Evolutionary conservation across 2,113 vertebrate genomes (phyloP).

Genomic region (Plectropomus leopardus): DNA sequence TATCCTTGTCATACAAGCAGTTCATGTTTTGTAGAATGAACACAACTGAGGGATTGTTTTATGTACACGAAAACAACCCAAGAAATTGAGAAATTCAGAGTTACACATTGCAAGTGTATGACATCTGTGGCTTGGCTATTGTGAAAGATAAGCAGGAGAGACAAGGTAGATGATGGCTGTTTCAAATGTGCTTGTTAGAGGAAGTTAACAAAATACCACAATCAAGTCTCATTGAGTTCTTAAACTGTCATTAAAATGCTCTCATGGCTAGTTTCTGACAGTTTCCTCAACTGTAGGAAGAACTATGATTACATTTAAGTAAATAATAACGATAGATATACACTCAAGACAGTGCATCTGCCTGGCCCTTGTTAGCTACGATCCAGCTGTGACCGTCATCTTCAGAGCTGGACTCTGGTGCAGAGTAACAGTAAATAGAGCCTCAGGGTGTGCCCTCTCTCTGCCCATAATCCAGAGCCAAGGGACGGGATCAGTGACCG

Average conservation of each 20-base stretch:
- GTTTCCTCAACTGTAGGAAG: background rate
- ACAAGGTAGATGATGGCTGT: background rate
- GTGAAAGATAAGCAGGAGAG: background rate
- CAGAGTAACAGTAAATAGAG: constrained; percentile 55
- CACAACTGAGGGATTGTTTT: background rate
- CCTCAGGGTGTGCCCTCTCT: constrained; percentile 64
- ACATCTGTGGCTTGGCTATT: background rate
- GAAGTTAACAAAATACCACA: background rate
- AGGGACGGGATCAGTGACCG: constrained; percentile 69
- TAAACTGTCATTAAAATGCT: background rate
- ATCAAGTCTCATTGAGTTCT: background rate
- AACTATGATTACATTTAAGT: background rate
- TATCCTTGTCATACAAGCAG: background rate
- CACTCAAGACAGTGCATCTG: background rate
- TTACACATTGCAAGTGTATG: background rate
- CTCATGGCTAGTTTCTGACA: background rate
- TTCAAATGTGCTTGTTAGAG: background rate
- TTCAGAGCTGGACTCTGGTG: background rate
- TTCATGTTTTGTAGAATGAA: background rate
- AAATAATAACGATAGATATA: background rate
- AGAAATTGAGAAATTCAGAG: background rate
- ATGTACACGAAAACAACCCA: background rate
- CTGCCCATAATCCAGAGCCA: constrained; percentile 68
- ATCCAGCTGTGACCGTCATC: constrained; percentile 25
- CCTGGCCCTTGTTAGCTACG: background rate